Evolutionary conservation across 2,888 invertebrate species (phyloP), one percentile per base, ranked within the genome.

Genomic region (Neoaliturus tenellus): DNA sequence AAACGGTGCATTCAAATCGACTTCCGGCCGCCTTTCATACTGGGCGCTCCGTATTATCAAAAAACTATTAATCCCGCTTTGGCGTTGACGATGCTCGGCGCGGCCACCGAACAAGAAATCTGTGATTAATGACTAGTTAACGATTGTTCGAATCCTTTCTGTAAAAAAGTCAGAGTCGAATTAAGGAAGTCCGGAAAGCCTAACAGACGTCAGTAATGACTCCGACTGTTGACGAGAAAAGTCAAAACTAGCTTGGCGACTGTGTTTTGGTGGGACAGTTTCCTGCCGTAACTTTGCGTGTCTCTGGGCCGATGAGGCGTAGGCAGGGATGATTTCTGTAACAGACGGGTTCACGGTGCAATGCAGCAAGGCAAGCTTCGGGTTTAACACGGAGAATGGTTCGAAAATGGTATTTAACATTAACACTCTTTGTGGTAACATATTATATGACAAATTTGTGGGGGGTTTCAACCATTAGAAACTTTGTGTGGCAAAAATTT

Each of bases 1-100:
- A 78, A 78, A 78, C 78, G 78, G 78, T 78, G 78, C 78, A 78
- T 78, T 78, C 78, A 78, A 78, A 78, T 78, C 78, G 78, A 78
- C 78, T 78, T 78, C 78, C 78, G 78, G 23, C 75, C 31, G 20
- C 44, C 75, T 31, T 12, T n/a, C 28, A 20, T 6, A 20, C 20
- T 55, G 78, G 39, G 78, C 78, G 78, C 78, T 55, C 55, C 55
- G 78, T 33, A 78, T 51, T 78, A 78, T 78, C 78, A 78, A 78
- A 78, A 78, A 78, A 55, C 78, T 78, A 78, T 78, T 78, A 78
- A 78, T 78, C 78, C 33, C 51, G 78, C 33, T 78, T 78, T 33
- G 78, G 78, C 28, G 25, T 14, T 78, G 78, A 78, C 55, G 78
- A 78, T 44, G 75, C 55, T 51, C 23, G 20, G 35, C 78, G 35